Evolutionary conservation across 2,888 invertebrate species (phyloP).

Genomic region (Meteorus colon): DNA sequence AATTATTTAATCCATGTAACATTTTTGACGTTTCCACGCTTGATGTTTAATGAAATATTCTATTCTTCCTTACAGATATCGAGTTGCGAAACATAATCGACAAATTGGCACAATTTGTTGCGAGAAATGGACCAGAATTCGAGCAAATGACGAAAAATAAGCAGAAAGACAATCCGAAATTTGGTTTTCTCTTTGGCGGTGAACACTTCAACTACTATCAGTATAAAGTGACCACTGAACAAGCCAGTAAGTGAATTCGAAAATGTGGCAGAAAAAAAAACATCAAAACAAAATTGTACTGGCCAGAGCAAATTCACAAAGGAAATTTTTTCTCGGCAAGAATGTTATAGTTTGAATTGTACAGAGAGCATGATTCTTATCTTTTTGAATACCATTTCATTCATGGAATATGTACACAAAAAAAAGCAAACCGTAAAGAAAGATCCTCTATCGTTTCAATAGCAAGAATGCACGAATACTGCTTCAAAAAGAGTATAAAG

Average conservation of each 20-base stretch:
- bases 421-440: not conserved
- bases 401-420: not conserved
- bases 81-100: constrained; percentile 98
- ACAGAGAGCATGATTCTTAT: constrained; percentile 10
- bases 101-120: constrained; percentile 98
- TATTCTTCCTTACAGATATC: constrained; percentile 79
- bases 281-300: constrained; percentile 41
- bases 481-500: not conserved
- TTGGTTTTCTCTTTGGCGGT: constrained; percentile 97
- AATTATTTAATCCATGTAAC: no score
- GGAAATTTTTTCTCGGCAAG: not conserved
- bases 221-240: constrained; percentile 95
- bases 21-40: not conserved
- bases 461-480: not conserved
- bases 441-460: not conserved
- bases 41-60: constrained; percentile 19
- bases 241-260: constrained; percentile 84
- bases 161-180: constrained; percentile 98
- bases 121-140: constrained; percentile 99
- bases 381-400: not conserved
- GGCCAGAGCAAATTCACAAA: not conserved
- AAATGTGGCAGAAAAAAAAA: constrained; percentile 43
- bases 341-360: not conserved
- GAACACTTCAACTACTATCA: constrained; percentile 97
- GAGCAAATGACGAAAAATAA: constrained; percentile 99